Conservation (phyloP, 64 coral and sea anemone species). For the Exaiptasia diaphana region DNA sequence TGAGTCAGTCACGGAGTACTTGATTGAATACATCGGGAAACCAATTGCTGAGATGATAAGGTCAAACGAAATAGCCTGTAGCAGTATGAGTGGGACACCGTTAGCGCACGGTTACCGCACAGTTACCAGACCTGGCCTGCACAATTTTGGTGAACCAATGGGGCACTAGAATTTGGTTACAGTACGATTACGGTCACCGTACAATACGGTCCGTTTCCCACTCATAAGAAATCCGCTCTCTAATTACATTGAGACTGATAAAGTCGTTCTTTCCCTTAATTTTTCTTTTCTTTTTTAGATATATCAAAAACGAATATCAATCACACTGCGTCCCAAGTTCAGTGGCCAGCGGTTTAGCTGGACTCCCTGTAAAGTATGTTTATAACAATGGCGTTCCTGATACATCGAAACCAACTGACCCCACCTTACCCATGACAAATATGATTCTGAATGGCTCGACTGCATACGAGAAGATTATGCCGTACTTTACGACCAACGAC, state of each 20-base stretch:
- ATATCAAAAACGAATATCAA: conserved; percentile 71
- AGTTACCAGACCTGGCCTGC: not conserved
- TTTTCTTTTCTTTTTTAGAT: not conserved
- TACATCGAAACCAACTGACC: conserved; percentile 12
- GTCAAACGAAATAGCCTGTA: conserved; percentile 10
- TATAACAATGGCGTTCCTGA: conserved; percentile 55
- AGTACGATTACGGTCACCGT: too few relatives aligned
- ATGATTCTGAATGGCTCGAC: conserved; percentile 50
- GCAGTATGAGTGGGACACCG: not conserved
- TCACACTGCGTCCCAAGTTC: conserved; percentile 78
- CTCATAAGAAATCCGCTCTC: not conserved
- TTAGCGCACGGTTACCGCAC: not conserved
- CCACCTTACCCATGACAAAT: conserved; percentile 36
- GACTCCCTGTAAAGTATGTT: conserved; percentile 66
- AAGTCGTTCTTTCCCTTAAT: too few relatives aligned
- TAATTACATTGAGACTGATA: too few relatives aligned
- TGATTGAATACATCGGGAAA: conserved; percentile 75
- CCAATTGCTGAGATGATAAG: conserved; percentile 54
- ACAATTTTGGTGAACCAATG: not conserved
- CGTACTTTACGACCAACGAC: conserved; percentile 80
- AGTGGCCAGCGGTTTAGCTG: conserved; percentile 79
- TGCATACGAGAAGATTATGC: conserved; percentile 71
- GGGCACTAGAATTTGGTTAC: not conserved
- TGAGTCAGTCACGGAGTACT: conserved; percentile 66
- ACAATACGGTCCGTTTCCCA: not conserved